A percentile compares a stretch with the other conserved stretches of the same genome.
Conservation (phyloP, 2,888 invertebrate species). For the Thera obeliscata region DNA sequence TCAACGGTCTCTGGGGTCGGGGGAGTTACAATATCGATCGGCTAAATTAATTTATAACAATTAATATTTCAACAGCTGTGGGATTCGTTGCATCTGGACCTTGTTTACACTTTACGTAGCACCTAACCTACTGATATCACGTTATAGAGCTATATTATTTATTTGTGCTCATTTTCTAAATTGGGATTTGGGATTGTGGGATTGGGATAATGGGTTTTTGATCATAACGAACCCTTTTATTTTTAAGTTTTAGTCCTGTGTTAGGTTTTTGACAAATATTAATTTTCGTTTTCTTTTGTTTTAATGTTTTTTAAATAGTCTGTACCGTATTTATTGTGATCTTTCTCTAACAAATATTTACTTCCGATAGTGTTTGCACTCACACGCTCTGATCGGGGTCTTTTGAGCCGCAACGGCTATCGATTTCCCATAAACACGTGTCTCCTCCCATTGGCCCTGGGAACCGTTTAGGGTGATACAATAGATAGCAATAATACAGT, state of each 20-base stretch:
- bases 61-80: constrained; percentile 46
- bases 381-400: constrained; percentile 17
- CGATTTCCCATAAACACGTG: constrained; percentile 55
- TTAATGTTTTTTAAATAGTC: no score
- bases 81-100: constrained; percentile 35
- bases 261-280: not conserved
- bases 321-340: no score
- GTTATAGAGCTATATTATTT: no score
- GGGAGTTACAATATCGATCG: constrained; percentile 48
- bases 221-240: not conserved
- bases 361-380: not conserved
- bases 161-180: not conserved
- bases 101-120: not conserved
- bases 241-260: no score
- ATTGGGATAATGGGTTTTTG: not conserved
- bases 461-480: constrained; percentile 77
- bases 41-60: constrained; percentile 42
- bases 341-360: constrained; percentile 4
- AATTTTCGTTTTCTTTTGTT: not conserved
- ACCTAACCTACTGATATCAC: not conserved
- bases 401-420: constrained; percentile 45
- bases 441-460: constrained; percentile 56
- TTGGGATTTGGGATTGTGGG: no score
- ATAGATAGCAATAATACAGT: constrained; percentile 22
- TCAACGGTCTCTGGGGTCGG: constrained; percentile 45